Conservation (phyloP, 1,140 invertebrate genomes). For the Antheraea mylitta region DNA sequence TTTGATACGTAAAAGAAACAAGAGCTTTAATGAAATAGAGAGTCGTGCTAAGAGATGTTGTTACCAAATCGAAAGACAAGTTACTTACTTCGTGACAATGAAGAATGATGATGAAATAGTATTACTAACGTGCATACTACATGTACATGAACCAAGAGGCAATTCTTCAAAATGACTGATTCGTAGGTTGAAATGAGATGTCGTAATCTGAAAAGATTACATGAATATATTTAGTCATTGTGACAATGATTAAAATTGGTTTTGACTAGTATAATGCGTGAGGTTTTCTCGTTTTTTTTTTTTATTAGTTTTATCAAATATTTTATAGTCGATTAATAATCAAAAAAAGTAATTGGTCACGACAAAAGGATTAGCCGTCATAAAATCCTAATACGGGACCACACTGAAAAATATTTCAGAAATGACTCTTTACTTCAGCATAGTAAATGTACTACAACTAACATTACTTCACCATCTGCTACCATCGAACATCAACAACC, state of each 20-base stretch:
- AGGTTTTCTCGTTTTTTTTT: neutral
- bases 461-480: too few relatives aligned
- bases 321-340: neutral
- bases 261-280: neutral
- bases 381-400: too few relatives aligned
- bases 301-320: neutral
- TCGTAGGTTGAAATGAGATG: neutral
- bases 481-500: neutral
- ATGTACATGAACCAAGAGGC: neutral
- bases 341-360: neutral
- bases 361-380: too few relatives aligned
- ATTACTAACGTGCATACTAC: neutral
- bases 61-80: neutral
- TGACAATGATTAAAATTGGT: neutral
- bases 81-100: neutral
- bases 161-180: conserved; percentile 1
- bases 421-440: too few relatives aligned
- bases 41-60: neutral
- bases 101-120: neutral
- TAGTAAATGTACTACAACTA: too few relatives aligned
- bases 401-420: too few relatives aligned
- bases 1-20: too few relatives aligned
- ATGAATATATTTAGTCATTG: neutral
- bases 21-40: too few relatives aligned
- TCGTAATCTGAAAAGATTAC: neutral